These are phyloP conservation scores for Microcebus lehilahytsara DNA, from an alignment of 2,113 vertebrate species.

Conservation along the genomic window DNA sequence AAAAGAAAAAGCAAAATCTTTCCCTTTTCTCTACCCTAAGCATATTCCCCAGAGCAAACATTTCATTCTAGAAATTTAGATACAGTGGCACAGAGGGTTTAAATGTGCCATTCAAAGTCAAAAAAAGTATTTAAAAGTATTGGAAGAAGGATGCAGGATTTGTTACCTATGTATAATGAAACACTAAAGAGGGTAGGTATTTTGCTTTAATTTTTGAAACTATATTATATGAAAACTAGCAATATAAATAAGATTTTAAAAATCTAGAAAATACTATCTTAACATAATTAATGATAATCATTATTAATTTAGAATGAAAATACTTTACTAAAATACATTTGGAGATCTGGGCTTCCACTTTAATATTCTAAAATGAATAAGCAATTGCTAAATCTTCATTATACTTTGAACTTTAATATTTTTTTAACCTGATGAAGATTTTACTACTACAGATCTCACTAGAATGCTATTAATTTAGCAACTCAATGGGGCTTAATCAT, in stretches of 20 bases:
- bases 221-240: background rate
- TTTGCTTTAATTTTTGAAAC: background rate
- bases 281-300: background rate
- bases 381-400: background rate
- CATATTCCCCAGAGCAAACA: background rate
- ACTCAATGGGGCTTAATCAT: background rate
- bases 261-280: background rate
- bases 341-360: background rate
- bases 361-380: slow-evolving; percentile 28
- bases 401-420: background rate
- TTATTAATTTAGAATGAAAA: background rate
- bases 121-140: background rate
- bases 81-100: background rate
- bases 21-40: background rate
- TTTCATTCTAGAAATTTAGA: slow-evolving; percentile 22
- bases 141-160: background rate
- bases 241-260: background rate
- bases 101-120: background rate
- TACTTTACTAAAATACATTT: background rate
- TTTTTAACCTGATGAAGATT: slow-evolving; percentile 30
- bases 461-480: slow-evolving; percentile 39
- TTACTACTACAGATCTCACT: slow-evolving; percentile 22
- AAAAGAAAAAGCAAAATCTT: background rate
- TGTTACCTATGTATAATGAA: background rate
- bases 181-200: background rate